These are phyloP conservation scores for Troides oblongomaculatus DNA, from an alignment of 2,888 invertebrate genomes.

Conservation along the genomic window DNA sequence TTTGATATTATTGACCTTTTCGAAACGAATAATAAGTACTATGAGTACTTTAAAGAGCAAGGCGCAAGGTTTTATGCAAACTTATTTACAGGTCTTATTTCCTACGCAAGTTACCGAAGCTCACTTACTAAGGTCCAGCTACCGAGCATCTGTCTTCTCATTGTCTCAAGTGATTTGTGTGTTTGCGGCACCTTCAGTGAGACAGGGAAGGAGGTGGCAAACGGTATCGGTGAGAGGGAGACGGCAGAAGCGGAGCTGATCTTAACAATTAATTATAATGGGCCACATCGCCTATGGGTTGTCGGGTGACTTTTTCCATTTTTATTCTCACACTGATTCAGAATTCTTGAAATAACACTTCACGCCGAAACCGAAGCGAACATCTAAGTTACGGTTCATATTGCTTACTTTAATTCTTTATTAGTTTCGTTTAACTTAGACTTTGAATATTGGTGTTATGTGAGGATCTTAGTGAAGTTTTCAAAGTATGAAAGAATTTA, in stretches of 20 bases:
- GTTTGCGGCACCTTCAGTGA: slow-evolving; percentile 39
- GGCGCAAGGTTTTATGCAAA: neutral
- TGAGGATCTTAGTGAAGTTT: too few relatives aligned
- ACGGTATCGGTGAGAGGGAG: slow-evolving; percentile 38
- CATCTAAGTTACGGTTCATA: slow-evolving; percentile 48
- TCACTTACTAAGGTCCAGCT: slow-evolving; percentile 34
- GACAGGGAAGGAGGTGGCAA: slow-evolving; percentile 41
- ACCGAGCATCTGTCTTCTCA: slow-evolving; percentile 55
- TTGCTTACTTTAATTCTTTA: slow-evolving; percentile 17
- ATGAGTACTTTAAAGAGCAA: neutral
- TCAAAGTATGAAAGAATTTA: too few relatives aligned
- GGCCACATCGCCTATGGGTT: slow-evolving; percentile 51
- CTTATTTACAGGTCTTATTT: slow-evolving; percentile 12
- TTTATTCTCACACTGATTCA: slow-evolving; percentile 50
- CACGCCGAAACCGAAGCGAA: slow-evolving; percentile 63
- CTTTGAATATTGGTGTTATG: too few relatives aligned
- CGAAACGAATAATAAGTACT: neutral
- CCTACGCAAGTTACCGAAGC: slow-evolving; percentile 30
- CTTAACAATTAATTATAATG: slow-evolving; percentile 65
- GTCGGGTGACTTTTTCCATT: slow-evolving; percentile 57
- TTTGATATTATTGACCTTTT: too few relatives aligned
- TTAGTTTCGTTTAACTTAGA: neutral
- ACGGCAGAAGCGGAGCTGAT: slow-evolving; percentile 33
- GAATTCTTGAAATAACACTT: slow-evolving; percentile 59
- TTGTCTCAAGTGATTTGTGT: slow-evolving; percentile 69